Evolutionary conservation across 2,797 vertebrate genomes (phyloP).

Genomic region (Sebastes elongatus): DNA sequence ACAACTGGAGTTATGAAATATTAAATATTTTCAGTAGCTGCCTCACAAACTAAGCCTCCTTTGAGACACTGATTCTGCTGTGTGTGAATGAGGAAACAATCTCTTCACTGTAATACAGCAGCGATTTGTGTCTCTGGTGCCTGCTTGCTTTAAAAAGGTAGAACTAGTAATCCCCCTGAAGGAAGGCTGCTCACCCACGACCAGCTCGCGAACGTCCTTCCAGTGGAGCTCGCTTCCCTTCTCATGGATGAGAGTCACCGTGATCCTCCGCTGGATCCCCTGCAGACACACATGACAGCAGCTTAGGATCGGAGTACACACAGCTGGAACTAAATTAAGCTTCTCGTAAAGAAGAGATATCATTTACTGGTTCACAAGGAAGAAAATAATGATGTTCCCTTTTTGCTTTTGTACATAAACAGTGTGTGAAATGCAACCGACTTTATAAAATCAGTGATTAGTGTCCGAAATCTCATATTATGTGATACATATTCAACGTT

Average conservation of each 20-base stretch:
- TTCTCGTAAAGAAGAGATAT: neutral
- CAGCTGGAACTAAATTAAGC: neutral
- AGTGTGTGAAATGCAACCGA: neutral
- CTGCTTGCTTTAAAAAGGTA: neutral
- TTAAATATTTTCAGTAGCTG: neutral
- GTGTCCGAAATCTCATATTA: neutral
- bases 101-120: neutral
- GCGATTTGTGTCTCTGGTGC: neutral
- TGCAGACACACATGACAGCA: conserved; percentile 63
- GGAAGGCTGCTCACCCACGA: conserved; percentile 89
- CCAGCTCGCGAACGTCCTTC: conserved; percentile 97
- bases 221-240: conserved; percentile 97
- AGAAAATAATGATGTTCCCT: neutral
- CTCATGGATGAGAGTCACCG: conserved; percentile 96
- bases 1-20: neutral
- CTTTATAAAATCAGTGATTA: neutral
- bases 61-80: neutral
- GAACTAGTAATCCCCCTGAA: neutral
- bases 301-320: conserved; percentile 15
- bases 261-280: conserved; percentile 98
- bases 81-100: neutral
- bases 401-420: neutral
- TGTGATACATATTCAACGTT: too few relatives aligned
- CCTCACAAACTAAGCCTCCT: neutral
- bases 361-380: neutral